phyloP scores from a whole-genome alignment of 2,888 invertebrate species.

The Philhelius pedissequus region DNA sequence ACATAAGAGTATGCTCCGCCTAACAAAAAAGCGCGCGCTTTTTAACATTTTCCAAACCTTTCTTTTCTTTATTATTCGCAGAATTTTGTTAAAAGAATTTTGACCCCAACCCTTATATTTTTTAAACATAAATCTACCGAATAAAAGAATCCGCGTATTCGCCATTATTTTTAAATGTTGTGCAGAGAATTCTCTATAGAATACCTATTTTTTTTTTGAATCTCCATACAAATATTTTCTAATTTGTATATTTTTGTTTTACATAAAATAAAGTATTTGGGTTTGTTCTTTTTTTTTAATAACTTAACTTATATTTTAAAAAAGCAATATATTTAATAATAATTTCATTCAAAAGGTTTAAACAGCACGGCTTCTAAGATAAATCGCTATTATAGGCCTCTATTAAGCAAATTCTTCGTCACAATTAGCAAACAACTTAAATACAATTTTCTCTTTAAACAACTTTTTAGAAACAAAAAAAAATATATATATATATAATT shows the following conservation, averaged over 20 bases:
- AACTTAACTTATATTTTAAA: conserved; percentile 32
- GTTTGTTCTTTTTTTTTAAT: background rate
- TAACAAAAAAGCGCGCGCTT: no score
- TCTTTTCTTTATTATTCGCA: no score
- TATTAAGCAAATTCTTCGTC: conserved; percentile 2
- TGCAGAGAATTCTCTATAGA: no score
- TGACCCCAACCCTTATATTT: no score
- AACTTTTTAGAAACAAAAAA: conserved; percentile 41
- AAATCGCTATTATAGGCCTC: conserved; percentile 18
- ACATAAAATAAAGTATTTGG: background rate
- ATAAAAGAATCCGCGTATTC: no score
- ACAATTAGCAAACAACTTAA: conserved; percentile 35
- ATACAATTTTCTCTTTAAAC: conserved; percentile 13
- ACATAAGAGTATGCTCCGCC: no score
- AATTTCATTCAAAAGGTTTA: conserved; percentile 10
- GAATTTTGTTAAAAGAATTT: no score
- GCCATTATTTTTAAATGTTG: no score
- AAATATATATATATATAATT: conserved; percentile 14
- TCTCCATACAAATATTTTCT: background rate
- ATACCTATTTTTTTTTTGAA: background rate
- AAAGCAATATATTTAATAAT: conserved; percentile 25
- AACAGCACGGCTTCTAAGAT: conserved; percentile 16
- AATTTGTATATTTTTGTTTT: background rate
- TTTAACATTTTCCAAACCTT: no score
- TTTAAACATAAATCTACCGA: no score